These are phyloP conservation scores for Halcyon smyrnensis DNA, from an alignment of 2,797 vertebrate genomes.

Conservation along the genomic window DNA sequence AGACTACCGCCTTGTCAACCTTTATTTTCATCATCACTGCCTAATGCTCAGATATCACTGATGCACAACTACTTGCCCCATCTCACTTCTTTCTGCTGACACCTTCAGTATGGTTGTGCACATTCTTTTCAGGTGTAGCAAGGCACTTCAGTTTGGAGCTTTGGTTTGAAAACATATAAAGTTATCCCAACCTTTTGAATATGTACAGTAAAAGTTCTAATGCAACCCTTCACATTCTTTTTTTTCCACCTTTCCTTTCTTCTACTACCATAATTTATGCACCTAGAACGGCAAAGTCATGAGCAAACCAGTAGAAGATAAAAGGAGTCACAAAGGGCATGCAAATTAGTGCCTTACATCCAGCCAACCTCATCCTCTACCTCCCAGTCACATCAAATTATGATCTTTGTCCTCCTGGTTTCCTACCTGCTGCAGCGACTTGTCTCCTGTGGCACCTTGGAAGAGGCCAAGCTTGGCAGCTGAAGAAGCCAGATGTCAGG, in stretches of 20 bases:
- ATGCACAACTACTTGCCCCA: not conserved
- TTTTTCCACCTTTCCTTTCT: not conserved
- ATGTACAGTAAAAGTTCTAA: not conserved
- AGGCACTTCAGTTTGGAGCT: not conserved
- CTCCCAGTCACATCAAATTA: not conserved
- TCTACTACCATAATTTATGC: not conserved
- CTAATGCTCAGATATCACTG: not conserved
- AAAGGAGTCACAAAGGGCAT: not conserved
- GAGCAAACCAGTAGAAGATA: not conserved
- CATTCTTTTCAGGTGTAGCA: not conserved
- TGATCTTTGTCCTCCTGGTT: not conserved
- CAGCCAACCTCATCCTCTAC: not conserved
- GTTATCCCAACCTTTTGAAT: not conserved
- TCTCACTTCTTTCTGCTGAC: not conserved
- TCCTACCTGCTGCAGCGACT: not conserved
- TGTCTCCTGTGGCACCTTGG: not conserved
- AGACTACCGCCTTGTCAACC: not conserved
- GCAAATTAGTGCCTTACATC: not conserved
- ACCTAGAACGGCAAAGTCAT: not conserved
- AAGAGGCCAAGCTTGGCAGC: constrained; percentile 22
- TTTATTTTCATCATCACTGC: not conserved
- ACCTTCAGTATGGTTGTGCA: not conserved
- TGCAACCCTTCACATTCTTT: not conserved
- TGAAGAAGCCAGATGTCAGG: constrained; percentile 42
- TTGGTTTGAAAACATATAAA: not conserved